Base-by-base conservation (phyloP, 2,113 vertebrate genomes). In the Microcebus murinus region DNA sequence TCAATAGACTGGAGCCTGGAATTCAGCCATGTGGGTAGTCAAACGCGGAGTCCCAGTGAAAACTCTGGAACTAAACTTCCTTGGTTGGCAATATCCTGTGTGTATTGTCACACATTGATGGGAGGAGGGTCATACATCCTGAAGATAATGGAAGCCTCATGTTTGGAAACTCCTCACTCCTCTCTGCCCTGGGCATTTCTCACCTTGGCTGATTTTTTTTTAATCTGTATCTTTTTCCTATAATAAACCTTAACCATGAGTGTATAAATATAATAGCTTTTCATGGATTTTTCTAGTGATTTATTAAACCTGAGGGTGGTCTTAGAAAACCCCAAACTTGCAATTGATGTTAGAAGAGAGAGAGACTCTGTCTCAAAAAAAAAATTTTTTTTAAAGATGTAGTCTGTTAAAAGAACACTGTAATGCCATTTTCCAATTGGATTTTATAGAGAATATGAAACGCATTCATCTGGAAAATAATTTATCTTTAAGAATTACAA, bases 401-500 rank as follows among this genome's bases (percentile, higher is more conserved):
- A 57, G 7, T 55, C 70, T 93, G 57, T 9, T 93, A 34, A 74
- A 36, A 85, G 23, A 91, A 4, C 11, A 42, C 23, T 48, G 29
- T 14, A 36, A 39, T 80, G 9, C 55, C 90, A 18, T 84, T 93
- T 94, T 93, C n/a, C 67, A 91, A 71, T 23, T 68, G 65, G 36
- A 91, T 71, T 96, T 92, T 87, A 68, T 15, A 67, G 82, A 81
- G 93, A 88, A 89, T 73, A 71, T 93, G 55, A 94, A 88, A 80
- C 61, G 20, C 36, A 48, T 85, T 97, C 48, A 93, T 71, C 52
- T 68, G 21, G 34, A 95, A 97, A 88, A 82, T 77, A 55, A 88
- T 63, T 95, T 94, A 77, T 52, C 91, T 77, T 39, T 55, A 93
- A 96, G 71, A 93, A 89, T 61, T 91, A 65, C 67, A 93, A 94